Percentiles rank a stretch among this genome's conserved stretches.
Conservation (phyloP, 2,888 invertebrate species). For the Baronia brevicornis region DNA sequence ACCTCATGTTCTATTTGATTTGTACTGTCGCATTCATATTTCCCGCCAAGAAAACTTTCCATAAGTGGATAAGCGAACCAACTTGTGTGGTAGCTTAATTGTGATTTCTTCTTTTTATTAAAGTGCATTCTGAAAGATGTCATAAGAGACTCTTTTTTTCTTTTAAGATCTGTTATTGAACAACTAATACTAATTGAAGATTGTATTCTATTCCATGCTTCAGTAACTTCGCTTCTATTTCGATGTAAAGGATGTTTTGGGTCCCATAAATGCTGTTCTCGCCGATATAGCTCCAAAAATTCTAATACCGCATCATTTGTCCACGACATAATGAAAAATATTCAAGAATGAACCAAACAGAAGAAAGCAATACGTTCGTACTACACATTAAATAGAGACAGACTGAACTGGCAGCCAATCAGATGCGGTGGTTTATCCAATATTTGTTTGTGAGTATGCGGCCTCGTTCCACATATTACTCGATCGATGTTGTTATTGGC, state of each 20-base stretch:
- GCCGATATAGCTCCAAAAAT: constrained; percentile 55
- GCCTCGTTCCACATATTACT: constrained; percentile 46
- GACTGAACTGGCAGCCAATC: constrained; percentile 36
- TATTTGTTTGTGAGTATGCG: constrained; percentile 46
- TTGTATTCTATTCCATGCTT: constrained; percentile 60
- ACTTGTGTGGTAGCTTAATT: constrained; percentile 39
- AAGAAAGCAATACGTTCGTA: constrained; percentile 23
- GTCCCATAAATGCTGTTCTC: constrained; percentile 58
- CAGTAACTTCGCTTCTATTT: constrained; percentile 47
- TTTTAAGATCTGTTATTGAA: constrained; percentile 51
- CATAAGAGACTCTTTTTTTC: constrained; percentile 66
- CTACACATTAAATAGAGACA: constrained; percentile 23
- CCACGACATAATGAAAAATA: constrained; percentile 54
- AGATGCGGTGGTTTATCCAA: constrained; percentile 37
- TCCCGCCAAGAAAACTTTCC: constrained; percentile 59
- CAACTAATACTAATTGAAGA: constrained; percentile 39
- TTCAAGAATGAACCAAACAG: too few relatives aligned
- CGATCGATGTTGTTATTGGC: constrained; percentile 41
- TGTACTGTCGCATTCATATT: constrained; percentile 54
- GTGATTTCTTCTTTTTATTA: constrained; percentile 41
- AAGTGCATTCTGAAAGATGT: constrained; percentile 54
- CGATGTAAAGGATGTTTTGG: constrained; percentile 50
- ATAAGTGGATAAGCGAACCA: constrained; percentile 64
- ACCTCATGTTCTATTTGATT: constrained; percentile 50
- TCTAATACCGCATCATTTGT: constrained; percentile 51